These are phyloP conservation scores for Epinotia demarniana DNA, from an alignment of 2,888 invertebrate species.

Conservation along the genomic window DNA sequence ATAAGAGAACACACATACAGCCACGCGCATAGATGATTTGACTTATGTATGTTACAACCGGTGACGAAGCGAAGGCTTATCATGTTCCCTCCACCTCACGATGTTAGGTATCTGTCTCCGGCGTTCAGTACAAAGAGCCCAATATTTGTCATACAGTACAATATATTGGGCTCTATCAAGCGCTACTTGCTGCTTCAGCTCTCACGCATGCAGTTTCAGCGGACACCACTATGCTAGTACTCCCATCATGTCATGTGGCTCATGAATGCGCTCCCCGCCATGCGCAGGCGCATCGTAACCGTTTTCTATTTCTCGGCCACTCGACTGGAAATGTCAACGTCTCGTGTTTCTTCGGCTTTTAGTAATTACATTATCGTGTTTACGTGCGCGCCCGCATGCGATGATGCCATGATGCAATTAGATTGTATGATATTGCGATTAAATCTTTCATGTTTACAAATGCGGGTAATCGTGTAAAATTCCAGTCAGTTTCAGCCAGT, in stretches of 20 bases:
- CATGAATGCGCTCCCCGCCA: not conserved
- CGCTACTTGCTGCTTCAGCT: too few relatives aligned
- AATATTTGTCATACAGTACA: too few relatives aligned
- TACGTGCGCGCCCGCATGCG: conserved; percentile 32
- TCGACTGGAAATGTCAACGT: conserved; percentile 63
- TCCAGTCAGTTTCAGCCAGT: too few relatives aligned
- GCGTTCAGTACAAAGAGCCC: too few relatives aligned
- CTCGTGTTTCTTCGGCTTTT: conserved; percentile 45
- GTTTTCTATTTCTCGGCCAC: conserved; percentile 71
- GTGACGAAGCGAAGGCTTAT: too few relatives aligned
- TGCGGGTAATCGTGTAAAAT: not conserved
- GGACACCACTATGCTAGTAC: not conserved
- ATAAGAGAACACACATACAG: too few relatives aligned
- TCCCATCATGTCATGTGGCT: not conserved
- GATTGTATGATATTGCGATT: conserved; percentile 8
- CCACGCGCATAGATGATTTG: too few relatives aligned
- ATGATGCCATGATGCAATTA: conserved; percentile 14
- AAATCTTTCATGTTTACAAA: not conserved
- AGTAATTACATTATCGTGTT: conserved; percentile 39
- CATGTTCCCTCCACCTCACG: too few relatives aligned
- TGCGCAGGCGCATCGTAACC: conserved; percentile 50
- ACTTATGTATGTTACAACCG: too few relatives aligned
- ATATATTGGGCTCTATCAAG: too few relatives aligned
- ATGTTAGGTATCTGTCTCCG: too few relatives aligned
- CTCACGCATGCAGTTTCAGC: too few relatives aligned